Base-by-base conservation (phyloP, 2,797 vertebrate species). In the Poeciliopsis paucimaculata region DNA sequence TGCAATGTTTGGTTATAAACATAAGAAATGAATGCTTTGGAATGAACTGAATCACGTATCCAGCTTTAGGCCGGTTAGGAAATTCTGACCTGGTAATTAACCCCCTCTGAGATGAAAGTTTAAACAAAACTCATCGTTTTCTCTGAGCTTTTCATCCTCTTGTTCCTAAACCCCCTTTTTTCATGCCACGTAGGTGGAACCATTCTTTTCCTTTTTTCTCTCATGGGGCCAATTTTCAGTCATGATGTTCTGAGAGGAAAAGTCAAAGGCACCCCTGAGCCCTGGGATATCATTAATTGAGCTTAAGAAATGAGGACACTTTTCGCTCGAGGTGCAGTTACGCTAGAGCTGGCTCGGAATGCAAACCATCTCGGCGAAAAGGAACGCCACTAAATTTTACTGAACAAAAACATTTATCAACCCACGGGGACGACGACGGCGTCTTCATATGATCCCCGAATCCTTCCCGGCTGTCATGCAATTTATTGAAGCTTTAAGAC, bases 1-100 rank as follows among this genome's bases (percentile, higher is more conserved):
- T 74, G 36, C n/a, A 53, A 75, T 84, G 43, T 36, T 13, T 62
- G 46, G 47, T 73, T 34, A 28, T 83, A 84, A 89, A 84, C 49
- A n/a, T 23, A 55, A 43, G 57, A 78, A 79, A 86, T 76, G 86
- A 84, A 86, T 76, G 81, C 80, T 77, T 74, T 62, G 73, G 45
- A 81, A 18, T 85, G 31, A 87, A 46, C 49, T 80, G 34, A 79
- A 84, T 87, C 82, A 85, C 77, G 79, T 77, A 62, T 78, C 46
- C 84, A 85, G 76, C 34, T 11, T 72, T 72, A 85, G 86, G 87
- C 86, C 84, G 92, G 91, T 95, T 91, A 93, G 93, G 91, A 93
- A 93, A 90, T 83, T 88, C 88, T 90, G 90, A 92, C 84, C 88
- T 87, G 92, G 77, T 93, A 92, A 94, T 95, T 94, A 94, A 85